Conservation (phyloP, 2,888 invertebrate species). For the Myopa tessellatipennis region DNA sequence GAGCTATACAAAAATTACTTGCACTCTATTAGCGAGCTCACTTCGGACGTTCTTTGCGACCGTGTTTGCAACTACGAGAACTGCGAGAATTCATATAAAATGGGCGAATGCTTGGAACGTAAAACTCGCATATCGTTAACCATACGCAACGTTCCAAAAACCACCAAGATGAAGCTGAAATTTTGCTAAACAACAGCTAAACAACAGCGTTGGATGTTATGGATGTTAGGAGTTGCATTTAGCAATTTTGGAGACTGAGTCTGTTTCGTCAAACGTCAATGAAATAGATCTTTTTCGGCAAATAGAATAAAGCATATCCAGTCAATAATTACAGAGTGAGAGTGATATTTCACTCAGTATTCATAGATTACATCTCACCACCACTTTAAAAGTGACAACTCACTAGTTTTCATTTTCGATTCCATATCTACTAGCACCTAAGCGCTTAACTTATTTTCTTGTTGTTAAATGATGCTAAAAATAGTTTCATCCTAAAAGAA, state of each 20-base stretch:
- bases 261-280: background rate
- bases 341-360: too few species aligned
- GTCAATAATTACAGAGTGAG: background rate
- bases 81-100: conserved; percentile 71
- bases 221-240: background rate
- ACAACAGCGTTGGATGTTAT: too few species aligned
- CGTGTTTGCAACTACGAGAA: conserved; percentile 75
- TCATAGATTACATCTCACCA: too few species aligned
- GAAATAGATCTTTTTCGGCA: background rate
- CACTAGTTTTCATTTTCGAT: too few species aligned
- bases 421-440: too few species aligned
- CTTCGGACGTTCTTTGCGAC: conserved; percentile 74
- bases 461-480: too few species aligned
- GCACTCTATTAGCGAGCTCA: conserved; percentile 85
- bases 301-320: conserved; percentile 1
- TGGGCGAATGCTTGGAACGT: conserved; percentile 76
- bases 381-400: too few species aligned
- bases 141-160: conserved; percentile 92
- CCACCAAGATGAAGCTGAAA: conserved; percentile 79
- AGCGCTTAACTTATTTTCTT: too few species aligned
- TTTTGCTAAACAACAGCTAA: conserved; percentile 61
- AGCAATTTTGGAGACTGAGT: background rate
- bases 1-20: conserved; percentile 85
- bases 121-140: conserved; percentile 90
- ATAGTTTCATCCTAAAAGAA: too few species aligned